These are phyloP conservation scores for Apamea anceps DNA, from an alignment of 2,888 invertebrate genomes.

Conservation along the genomic window DNA sequence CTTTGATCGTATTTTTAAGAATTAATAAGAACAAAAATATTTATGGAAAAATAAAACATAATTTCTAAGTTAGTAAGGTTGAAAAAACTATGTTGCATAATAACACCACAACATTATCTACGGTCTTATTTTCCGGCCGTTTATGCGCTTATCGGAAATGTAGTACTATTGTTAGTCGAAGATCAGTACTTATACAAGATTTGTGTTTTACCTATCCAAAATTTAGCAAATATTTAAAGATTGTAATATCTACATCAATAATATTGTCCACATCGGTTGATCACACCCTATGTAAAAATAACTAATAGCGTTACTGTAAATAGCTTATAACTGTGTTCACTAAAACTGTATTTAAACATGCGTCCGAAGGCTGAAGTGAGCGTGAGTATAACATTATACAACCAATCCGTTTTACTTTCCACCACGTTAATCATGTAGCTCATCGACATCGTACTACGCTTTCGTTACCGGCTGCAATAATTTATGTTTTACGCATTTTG, in stretches of 20 bases:
- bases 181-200: not conserved
- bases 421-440: conserved; percentile 56
- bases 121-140: no score
- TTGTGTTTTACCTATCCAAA: not conserved
- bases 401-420: conserved; percentile 66
- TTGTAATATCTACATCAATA: not conserved
- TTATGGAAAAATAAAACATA: no score
- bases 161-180: no score
- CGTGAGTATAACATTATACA: conserved; percentile 90
- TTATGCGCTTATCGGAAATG: no score
- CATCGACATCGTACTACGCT: conserved; percentile 23
- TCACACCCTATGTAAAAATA: conserved; percentile 18
- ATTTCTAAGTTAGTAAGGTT: no score
- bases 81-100: no score
- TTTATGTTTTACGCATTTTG: conserved; percentile 53
- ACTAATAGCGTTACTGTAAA: conserved; percentile 76
- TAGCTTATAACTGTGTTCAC: conserved; percentile 83
- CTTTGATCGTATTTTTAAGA: no score
- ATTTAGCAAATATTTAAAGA: not conserved
- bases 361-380: conserved; percentile 93
- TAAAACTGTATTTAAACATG: conserved; percentile 84
- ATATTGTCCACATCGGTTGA: conserved; percentile 55
- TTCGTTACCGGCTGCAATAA: conserved; percentile 53
- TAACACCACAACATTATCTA: no score
- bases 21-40: no score